Evolutionary conservation across 2,113 vertebrate genomes (phyloP).

Genomic region (Hippocampus comes): DNA sequence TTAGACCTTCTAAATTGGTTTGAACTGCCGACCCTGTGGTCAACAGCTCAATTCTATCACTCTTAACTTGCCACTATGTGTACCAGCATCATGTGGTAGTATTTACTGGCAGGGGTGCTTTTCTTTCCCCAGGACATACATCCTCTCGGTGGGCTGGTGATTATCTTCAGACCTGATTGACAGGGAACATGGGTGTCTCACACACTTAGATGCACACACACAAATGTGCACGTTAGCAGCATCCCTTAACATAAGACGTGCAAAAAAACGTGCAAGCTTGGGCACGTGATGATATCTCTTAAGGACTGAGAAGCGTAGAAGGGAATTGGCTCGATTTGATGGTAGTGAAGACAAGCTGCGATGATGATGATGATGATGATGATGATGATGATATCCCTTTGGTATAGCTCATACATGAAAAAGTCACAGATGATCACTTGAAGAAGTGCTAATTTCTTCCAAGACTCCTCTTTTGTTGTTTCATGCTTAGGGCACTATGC

Average conservation of each 20-base stretch:
- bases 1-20: slow-evolving; percentile 30
- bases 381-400: slow-evolving; percentile 30
- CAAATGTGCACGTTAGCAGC: not conserved
- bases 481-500: slow-evolving; percentile 23
- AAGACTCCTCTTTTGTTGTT: slow-evolving; percentile 17
- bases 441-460: slow-evolving; percentile 31
- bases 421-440: slow-evolving; percentile 34
- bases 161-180: slow-evolving; percentile 52
- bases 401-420: slow-evolving; percentile 28
- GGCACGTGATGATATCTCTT: slow-evolving; percentile 40
- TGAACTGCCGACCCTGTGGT: slow-evolving; percentile 35
- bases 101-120: slow-evolving; percentile 29
- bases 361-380: slow-evolving; percentile 64
- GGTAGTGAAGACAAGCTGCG: slow-evolving; percentile 31
- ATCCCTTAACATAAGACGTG: not conserved
- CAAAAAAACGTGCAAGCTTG: slow-evolving; percentile 10
- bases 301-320: slow-evolving; percentile 30
- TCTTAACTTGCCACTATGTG: slow-evolving; percentile 32
- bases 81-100: slow-evolving; percentile 37
- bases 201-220: slow-evolving; percentile 2
- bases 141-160: slow-evolving; percentile 33
- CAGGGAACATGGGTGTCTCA: slow-evolving; percentile 24
- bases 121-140: slow-evolving; percentile 39
- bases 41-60: slow-evolving; percentile 37
- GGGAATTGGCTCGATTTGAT: slow-evolving; percentile 50